Base-by-base conservation (phyloP, 2,113 vertebrate species). In the Dicaeum eximium region DNA sequence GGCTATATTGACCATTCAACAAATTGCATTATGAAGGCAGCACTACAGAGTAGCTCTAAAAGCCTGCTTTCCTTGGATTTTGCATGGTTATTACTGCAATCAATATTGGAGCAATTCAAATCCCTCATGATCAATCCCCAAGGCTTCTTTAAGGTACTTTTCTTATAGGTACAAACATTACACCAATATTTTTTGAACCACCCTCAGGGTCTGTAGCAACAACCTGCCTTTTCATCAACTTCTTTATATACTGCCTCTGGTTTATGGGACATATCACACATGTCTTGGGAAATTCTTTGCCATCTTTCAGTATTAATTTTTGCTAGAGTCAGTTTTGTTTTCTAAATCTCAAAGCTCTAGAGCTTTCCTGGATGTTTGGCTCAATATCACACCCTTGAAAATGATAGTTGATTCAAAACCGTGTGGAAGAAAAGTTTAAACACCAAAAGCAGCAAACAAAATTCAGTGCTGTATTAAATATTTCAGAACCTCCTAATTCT, bases 1-100 rank as follows among this genome's bases (percentile, higher is more conserved):
- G 90, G 95, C 91, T 95, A 94, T 90, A 96, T 33, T 86, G 94
- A 94, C 95, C 95, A 93, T 94, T 94, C 93, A 90, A 86, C 92
- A 93, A 95, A 93, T 96, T 83, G 54, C 73, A 93, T 97, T 97
- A 95, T 62, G 92, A 91, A 93, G 88, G 66, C 47, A 95, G 62
- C 2, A 9, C 60, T 80, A 42, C 54, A 77, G 81, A 65, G 81
- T 15, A 79, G 40, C 53, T 91, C 72, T 93, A 84, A 97, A 86
- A 86, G 78, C 69, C 74, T 91, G 15, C 53, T 81, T 93, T 83
- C 74, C 58, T 90, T 74, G 78, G 66, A 54, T 93, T 94, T 91
- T 80, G 47, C n/a, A 84, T 84, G 44, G 71, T 88, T 92, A 85
- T 90, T 92, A 82, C 82, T 81, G 87, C 82, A 92, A 73, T 91